phyloP scores from a whole-genome alignment of 1,140 invertebrate genomes.

The Cepaea nemoralis region DNA sequence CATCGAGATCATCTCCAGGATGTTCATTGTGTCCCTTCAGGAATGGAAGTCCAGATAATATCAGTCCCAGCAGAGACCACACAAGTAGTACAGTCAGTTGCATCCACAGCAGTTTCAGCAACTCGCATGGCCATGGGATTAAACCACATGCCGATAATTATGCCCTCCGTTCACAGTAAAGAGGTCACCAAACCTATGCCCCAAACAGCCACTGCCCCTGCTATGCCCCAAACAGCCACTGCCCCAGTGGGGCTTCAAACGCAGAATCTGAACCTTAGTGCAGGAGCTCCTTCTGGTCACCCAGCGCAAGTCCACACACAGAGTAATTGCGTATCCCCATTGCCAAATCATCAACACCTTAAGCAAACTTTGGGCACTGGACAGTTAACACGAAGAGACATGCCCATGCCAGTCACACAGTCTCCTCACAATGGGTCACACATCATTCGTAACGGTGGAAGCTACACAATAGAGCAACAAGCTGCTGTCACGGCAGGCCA shows the following conservation, averaged over 20 bases:
- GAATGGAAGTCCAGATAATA: slow-evolving; percentile 4
- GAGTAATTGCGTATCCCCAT: slow-evolving; percentile 26
- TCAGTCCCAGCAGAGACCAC: neutral
- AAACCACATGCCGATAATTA: slow-evolving; percentile 90
- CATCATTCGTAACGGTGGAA: slow-evolving; percentile 21
- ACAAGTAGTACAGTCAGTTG: slow-evolving; percentile 29
- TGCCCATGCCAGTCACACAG: slow-evolving; percentile 64
- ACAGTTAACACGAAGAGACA: slow-evolving; percentile 47
- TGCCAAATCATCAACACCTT: slow-evolving; percentile 34
- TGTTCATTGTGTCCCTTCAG: slow-evolving; percentile 77
- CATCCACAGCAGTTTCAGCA: slow-evolving; percentile 68
- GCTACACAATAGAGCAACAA: slow-evolving; percentile 38
- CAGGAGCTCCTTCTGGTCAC: slow-evolving; percentile 38
- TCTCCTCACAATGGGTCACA: slow-evolving; percentile 41
- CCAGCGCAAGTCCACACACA: slow-evolving; percentile 46
- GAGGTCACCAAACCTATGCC: slow-evolving; percentile 90
- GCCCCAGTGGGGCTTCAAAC: slow-evolving; percentile 82
- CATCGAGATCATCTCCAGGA: slow-evolving; percentile 71
- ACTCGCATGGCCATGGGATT: slow-evolving; percentile 69
- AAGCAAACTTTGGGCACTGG: neutral
- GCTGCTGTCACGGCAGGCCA: slow-evolving; percentile 16
- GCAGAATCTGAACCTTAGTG: slow-evolving; percentile 21
- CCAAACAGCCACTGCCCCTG: slow-evolving; percentile 88
- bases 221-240: slow-evolving; percentile 91
- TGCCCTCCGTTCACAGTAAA: slow-evolving; percentile 94